Conservation (phyloP, 2,888 invertebrate genomes). For the Sesamia inferens region DNA sequence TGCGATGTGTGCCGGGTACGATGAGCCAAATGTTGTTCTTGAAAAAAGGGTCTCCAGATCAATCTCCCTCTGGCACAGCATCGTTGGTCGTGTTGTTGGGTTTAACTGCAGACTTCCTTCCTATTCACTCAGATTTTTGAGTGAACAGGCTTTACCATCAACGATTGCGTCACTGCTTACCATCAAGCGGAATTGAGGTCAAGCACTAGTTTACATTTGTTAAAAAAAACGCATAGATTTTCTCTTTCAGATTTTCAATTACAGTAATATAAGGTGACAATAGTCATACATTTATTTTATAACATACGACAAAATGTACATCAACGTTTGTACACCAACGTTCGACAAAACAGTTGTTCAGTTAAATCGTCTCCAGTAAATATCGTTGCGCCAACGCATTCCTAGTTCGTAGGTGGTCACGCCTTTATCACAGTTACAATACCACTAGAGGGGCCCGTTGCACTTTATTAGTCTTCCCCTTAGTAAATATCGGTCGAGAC, state of each 20-base stretch:
- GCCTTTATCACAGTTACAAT: constrained; percentile 83
- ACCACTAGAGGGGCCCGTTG: constrained; percentile 72
- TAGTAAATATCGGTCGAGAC: constrained; percentile 79
- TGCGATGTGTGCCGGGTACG: too few relatives aligned
- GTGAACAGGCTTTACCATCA: too few relatives aligned
- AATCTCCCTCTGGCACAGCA: too few relatives aligned
- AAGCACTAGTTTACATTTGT: too few relatives aligned
- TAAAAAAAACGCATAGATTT: not conserved
- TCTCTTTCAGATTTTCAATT: not conserved
- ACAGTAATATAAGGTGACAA: not conserved
- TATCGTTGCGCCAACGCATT: constrained; percentile 74
- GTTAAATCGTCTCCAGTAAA: constrained; percentile 52
- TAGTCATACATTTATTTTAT: not conserved
- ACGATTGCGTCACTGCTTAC: too few relatives aligned
- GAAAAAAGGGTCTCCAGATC: too few relatives aligned
- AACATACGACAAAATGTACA: not conserved
- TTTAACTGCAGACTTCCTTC: too few relatives aligned
- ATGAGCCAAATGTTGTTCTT: too few relatives aligned
- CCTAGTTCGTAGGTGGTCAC: constrained; percentile 84
- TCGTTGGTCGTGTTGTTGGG: too few relatives aligned
- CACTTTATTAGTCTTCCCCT: constrained; percentile 81
- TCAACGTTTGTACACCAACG: too few relatives aligned
- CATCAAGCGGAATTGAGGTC: too few relatives aligned
- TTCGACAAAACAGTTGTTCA: constrained; percentile 9
- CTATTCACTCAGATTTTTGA: too few relatives aligned